A percentile compares a stretch with the other conserved stretches of the same genome.
These are phyloP conservation scores for Epiblema foenella DNA, from an alignment of 2,888 invertebrate species.

Conservation along the genomic window DNA sequence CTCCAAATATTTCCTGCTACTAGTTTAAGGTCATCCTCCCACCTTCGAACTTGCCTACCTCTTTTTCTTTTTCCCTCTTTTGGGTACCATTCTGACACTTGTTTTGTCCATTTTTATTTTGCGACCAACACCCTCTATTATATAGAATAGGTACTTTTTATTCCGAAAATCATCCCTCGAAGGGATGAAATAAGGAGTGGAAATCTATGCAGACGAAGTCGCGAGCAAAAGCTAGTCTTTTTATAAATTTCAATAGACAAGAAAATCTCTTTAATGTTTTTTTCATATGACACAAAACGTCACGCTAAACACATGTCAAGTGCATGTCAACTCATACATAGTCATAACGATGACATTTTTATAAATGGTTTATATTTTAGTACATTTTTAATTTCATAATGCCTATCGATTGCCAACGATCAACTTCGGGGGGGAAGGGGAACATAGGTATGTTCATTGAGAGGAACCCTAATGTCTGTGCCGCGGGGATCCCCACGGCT, in stretches of 20 bases:
- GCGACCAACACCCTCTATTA: too few relatives aligned
- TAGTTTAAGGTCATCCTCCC: too few relatives aligned
- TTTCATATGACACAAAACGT: neutral
- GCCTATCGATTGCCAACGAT: conserved; percentile 66
- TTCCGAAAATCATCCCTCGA: too few relatives aligned
- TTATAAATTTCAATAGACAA: neutral
- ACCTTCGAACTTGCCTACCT: too few relatives aligned
- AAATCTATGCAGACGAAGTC: too few relatives aligned
- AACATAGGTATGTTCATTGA: conserved; percentile 71
- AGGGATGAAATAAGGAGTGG: too few relatives aligned
- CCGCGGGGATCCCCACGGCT: conserved; percentile 70
- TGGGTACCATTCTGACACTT: too few relatives aligned
- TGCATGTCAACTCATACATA: neutral
- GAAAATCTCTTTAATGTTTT: neutral
- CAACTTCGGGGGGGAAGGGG: conserved; percentile 73
- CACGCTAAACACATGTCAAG: neutral
- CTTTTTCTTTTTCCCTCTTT: too few relatives aligned
- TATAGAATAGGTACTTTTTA: too few relatives aligned
- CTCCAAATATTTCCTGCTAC: too few relatives aligned
- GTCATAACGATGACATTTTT: conserved; percentile 11
- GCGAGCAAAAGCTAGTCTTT: neutral
- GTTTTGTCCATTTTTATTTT: too few relatives aligned
- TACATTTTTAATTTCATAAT: conserved; percentile 48
- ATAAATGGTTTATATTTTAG: conserved; percentile 1
- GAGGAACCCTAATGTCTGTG: conserved; percentile 68